Conservation (phyloP, 1,140 invertebrate genomes). For the Ephestia elutella region DNA sequence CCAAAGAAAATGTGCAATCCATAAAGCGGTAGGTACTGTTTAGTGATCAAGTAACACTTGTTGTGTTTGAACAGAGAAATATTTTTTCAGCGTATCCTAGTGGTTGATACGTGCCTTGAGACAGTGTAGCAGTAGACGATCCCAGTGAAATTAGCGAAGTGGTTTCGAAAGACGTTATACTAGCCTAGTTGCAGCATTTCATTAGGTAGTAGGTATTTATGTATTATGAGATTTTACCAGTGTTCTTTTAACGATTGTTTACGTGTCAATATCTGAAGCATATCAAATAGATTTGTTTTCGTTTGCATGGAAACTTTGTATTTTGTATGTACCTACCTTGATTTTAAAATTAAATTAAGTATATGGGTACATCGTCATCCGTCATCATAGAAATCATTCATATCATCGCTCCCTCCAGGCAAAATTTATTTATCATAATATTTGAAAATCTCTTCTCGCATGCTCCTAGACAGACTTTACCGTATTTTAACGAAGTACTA, state of each 20-base stretch:
- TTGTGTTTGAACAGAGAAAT: constrained; percentile 46
- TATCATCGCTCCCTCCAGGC: constrained; percentile 65
- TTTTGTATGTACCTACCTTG: not conserved
- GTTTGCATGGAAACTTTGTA: constrained; percentile 22
- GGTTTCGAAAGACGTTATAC: constrained; percentile 28
- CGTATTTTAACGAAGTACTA: not conserved
- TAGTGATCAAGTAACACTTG: constrained; percentile 19
- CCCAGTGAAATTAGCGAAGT: constrained; percentile 1
- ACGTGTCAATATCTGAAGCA: constrained; percentile 36
- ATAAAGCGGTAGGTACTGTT: constrained; percentile 25
- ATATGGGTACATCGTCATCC: constrained; percentile 21
- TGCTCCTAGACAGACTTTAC: not conserved
- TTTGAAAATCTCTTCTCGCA: constrained; percentile 4
- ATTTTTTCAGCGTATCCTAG: constrained; percentile 67
- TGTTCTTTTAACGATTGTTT: constrained; percentile 26
- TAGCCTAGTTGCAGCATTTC: constrained; percentile 58
- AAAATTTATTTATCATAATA: constrained; percentile 5
- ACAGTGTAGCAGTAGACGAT: constrained; percentile 38
- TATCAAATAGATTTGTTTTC: constrained; percentile 33
- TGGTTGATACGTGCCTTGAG: constrained; percentile 61
- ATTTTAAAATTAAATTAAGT: not conserved
- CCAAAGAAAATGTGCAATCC: constrained; percentile 52
- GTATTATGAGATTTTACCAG: constrained; percentile 24
- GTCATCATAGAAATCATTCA: constrained; percentile 44
- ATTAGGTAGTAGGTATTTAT: constrained; percentile 40